Evolutionary conservation across 1,140 invertebrate species (phyloP).

Genomic region (Pissodes strobi): DNA sequence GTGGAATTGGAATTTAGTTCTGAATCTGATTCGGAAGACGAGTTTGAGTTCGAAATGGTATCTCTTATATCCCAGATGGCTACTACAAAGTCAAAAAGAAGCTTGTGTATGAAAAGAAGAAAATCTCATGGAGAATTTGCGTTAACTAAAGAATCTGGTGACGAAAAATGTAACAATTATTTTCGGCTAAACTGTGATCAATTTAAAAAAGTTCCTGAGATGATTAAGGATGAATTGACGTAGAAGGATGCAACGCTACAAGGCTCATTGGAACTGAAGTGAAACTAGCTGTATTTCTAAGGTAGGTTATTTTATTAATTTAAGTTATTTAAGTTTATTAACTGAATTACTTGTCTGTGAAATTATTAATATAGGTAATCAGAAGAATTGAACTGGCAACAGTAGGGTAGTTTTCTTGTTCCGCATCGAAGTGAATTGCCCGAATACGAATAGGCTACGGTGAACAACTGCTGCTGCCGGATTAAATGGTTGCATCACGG

Average conservation of each 20-base stretch:
- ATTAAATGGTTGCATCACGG: background rate
- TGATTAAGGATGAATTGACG: constrained; percentile 8
- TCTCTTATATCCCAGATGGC: background rate
- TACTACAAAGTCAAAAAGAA: constrained; percentile 14
- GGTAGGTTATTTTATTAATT: too few relatives aligned
- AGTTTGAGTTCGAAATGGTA: background rate
- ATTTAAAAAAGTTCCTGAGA: constrained; percentile 24
- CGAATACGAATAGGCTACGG: constrained; percentile 1
- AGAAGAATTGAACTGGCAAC: too few relatives aligned
- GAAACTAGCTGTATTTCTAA: background rate
- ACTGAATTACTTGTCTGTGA: background rate
- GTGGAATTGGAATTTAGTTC: background rate
- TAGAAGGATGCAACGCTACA: constrained; percentile 16
- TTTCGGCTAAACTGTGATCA: constrained; percentile 28
- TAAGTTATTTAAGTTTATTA: background rate
- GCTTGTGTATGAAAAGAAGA: constrained; percentile 19
- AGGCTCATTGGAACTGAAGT: background rate
- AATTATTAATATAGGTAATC: too few relatives aligned
- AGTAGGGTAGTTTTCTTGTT: too few relatives aligned
- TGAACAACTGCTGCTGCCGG: background rate
- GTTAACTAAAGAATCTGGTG: constrained; percentile 25
- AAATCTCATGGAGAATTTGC: constrained; percentile 30
- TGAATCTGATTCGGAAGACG: background rate
- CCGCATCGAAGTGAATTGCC: background rate
- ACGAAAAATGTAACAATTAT: constrained; percentile 30